phyloP scores from a whole-genome alignment of 2,888 invertebrate genomes.

The Microctonus brassicae region DNA sequence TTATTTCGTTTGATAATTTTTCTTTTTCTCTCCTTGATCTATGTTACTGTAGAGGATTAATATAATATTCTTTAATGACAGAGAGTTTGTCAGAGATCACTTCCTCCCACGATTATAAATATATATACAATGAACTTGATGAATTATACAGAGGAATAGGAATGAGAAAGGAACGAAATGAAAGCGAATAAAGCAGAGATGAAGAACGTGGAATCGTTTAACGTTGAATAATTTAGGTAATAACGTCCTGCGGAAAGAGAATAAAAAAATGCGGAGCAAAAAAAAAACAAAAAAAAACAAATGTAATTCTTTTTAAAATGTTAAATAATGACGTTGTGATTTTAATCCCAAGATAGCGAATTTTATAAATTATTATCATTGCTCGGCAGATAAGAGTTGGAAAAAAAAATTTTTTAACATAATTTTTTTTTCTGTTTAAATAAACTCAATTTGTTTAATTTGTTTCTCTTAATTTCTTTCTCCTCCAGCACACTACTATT shows the following conservation, averaged over 20 bases:
- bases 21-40: neutral
- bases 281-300: too few relatives aligned
- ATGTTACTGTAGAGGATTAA: neutral
- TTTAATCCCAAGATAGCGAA: constrained; percentile 6
- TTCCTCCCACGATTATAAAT: constrained; percentile 12
- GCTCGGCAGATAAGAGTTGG: constrained; percentile 11
- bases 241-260: constrained; percentile 17
- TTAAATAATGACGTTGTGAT: constrained; percentile 4
- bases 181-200: neutral
- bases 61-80: neutral
- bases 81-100: constrained; percentile 6
- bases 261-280: too few relatives aligned
- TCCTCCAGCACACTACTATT: too few relatives aligned
- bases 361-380: constrained; percentile 25
- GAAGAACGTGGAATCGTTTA: constrained; percentile 24
- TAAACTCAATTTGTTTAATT: neutral
- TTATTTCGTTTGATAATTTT: neutral
- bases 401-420: neutral
- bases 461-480: neutral
- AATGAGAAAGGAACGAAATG: too few relatives aligned
- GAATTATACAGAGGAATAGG: constrained; percentile 27
- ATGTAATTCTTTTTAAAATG: neutral
- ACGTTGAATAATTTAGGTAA: constrained; percentile 43
- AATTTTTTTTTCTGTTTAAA: neutral
- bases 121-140: constrained; percentile 34